Percentiles rank a stretch among this genome's conserved stretches.
Evolutionary conservation across 1,140 invertebrate genomes (phyloP).

Genomic region (Andrena cerasifolii): DNA sequence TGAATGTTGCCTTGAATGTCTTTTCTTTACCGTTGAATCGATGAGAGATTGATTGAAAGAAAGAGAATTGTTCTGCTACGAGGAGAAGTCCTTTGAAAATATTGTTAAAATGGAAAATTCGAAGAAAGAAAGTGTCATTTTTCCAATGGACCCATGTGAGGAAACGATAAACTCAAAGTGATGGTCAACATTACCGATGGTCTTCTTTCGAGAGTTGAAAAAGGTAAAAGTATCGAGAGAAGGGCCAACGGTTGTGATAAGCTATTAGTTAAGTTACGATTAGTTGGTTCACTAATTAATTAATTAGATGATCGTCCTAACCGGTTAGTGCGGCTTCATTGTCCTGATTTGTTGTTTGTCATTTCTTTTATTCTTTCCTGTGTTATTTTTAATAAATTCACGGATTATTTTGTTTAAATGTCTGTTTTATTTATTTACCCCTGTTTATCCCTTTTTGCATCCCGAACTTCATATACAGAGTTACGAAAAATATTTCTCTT

Average conservation of each 20-base stretch:
- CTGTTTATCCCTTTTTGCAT: slow-evolving; percentile 17
- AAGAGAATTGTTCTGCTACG: too few species aligned
- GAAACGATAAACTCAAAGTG: slow-evolving; percentile 35
- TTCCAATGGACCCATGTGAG: slow-evolving; percentile 39
- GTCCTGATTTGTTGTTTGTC: slow-evolving; percentile 71
- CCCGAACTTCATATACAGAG: too few species aligned
- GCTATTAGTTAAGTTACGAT: slow-evolving; percentile 54
- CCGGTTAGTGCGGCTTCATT: slow-evolving; percentile 66
- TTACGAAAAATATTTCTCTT: too few species aligned
- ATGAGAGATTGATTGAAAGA: neutral
- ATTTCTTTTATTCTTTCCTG: slow-evolving; percentile 68
- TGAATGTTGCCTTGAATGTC: neutral
- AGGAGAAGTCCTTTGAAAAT: neutral
- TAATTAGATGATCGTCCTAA: slow-evolving; percentile 60
- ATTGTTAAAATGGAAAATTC: neutral
- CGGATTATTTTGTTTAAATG: slow-evolving; percentile 70
- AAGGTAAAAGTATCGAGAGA: slow-evolving; percentile 45
- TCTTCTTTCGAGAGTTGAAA: slow-evolving; percentile 30
- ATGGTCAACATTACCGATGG: slow-evolving; percentile 58
- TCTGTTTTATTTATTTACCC: slow-evolving; percentile 56
- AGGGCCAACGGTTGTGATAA: slow-evolving; percentile 68
- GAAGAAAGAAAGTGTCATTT: neutral
- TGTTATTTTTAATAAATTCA: slow-evolving; percentile 75
- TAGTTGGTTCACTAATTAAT: slow-evolving; percentile 39
- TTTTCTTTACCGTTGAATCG: slow-evolving; percentile 4